A percentile compares a stretch with the other conserved stretches of the same genome.
Conservation (phyloP, 2,113 vertebrate genomes). For the Myodes glareolus region DNA sequence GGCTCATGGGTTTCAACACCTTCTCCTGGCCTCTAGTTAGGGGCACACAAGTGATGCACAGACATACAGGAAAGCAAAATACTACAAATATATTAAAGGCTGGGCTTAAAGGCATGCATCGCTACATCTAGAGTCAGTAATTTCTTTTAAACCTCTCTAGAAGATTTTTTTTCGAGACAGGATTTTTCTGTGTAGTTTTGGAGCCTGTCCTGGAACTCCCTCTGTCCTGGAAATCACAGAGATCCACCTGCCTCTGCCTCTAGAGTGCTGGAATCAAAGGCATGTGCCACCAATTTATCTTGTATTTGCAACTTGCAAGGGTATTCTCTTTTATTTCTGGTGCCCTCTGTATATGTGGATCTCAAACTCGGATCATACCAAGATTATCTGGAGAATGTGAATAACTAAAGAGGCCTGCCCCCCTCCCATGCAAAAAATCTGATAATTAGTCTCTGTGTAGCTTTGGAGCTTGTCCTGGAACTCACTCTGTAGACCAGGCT, state of each 20-base stretch:
- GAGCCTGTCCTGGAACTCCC: neutral
- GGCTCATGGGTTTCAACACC: neutral
- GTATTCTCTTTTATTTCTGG: neutral
- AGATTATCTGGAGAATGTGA: neutral
- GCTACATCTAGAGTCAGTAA: neutral
- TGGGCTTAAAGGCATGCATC: neutral
- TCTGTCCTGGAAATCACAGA: neutral
- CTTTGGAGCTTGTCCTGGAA: too few relatives aligned
- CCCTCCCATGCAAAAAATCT: neutral
- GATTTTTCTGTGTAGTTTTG: neutral
- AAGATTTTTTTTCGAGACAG: neutral
- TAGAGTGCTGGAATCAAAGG: neutral
- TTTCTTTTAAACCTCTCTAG: neutral
- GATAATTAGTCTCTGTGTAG: neutral
- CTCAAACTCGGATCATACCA: neutral
- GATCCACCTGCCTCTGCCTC: neutral
- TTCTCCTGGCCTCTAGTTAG: neutral
- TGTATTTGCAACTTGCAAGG: neutral
- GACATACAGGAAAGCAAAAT: neutral
- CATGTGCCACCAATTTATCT: neutral
- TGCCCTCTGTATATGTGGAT: neutral
- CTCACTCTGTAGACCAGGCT: too few relatives aligned
- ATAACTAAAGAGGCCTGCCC: neutral
- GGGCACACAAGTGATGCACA: neutral
- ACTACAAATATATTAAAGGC: neutral